phyloP scores from a whole-genome alignment of 1,140 invertebrate genomes.

The Drosophila tropicalis region DNA sequence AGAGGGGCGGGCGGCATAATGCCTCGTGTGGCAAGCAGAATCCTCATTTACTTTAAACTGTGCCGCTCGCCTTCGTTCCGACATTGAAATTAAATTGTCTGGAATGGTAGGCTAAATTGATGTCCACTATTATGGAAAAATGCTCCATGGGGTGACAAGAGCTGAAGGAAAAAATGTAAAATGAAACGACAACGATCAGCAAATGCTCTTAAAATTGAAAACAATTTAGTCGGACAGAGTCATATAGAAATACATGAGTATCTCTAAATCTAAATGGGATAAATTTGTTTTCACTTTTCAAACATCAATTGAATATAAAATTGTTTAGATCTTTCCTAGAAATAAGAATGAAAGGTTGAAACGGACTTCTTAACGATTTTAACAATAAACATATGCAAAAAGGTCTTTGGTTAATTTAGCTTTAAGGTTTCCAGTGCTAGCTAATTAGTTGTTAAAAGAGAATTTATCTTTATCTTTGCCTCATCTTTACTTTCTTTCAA shows the following conservation, averaged over 20 bases:
- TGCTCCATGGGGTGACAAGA: constrained; percentile 21
- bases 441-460: no score
- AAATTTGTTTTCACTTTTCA: not conserved
- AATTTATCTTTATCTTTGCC: no score
- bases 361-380: no score
- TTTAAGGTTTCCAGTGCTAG: no score
- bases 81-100: constrained; percentile 68
- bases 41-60: constrained; percentile 36
- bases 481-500: no score
- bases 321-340: no score
- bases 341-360: no score
- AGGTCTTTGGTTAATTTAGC: no score
- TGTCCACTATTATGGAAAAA: constrained; percentile 25
- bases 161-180: not conserved
- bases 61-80: constrained; percentile 36
- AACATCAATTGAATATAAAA: no score
- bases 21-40: constrained; percentile 4
- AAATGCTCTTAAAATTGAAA: constrained; percentile 8
- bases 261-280: not conserved
- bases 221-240: not conserved
- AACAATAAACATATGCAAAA: no score
- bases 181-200: constrained; percentile 7
- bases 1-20: not conserved
- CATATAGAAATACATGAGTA: not conserved
- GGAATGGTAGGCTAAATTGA: constrained; percentile 24